Evolutionary conservation across 2,888 invertebrate species (phyloP).

Genomic region (Acleris laterana): DNA sequence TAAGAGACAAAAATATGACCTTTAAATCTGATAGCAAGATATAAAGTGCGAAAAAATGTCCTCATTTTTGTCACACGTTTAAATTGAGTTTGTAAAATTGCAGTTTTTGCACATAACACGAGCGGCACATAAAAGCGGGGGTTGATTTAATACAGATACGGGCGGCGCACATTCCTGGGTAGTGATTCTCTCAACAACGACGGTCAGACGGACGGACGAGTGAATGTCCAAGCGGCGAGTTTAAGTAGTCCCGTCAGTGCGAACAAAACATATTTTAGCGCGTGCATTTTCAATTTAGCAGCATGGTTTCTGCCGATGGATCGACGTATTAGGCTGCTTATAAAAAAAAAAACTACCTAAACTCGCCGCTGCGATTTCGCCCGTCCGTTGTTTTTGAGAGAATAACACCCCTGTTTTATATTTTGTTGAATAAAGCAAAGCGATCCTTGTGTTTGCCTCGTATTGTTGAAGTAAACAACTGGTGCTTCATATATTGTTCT

Average conservation of each 20-base stretch:
- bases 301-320: too few relatives aligned
- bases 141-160: background rate
- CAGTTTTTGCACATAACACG: constrained; percentile 4
- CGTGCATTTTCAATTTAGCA: too few relatives aligned
- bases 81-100: constrained; percentile 10
- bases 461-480: constrained; percentile 5
- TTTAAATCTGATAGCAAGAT: background rate
- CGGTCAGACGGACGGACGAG: too few relatives aligned
- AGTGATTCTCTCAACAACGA: too few relatives aligned
- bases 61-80: background rate
- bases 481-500: background rate
- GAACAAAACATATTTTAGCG: too few relatives aligned
- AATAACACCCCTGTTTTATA: too few relatives aligned
- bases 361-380: too few relatives aligned
- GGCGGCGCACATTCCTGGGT: background rate
- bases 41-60: background rate
- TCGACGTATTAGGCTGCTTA: too few relatives aligned
- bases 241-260: too few relatives aligned
- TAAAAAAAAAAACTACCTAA: too few relatives aligned
- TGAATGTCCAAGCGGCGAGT: too few relatives aligned
- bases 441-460: background rate
- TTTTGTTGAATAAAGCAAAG: background rate
- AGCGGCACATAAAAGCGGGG: background rate
- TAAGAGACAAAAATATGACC: background rate
- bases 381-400: too few relatives aligned